A percentile compares a stretch with the other conserved stretches of the same genome.
Conservation (phyloP, 2,797 vertebrate genomes). For the Setipinna tenuifilis region DNA sequence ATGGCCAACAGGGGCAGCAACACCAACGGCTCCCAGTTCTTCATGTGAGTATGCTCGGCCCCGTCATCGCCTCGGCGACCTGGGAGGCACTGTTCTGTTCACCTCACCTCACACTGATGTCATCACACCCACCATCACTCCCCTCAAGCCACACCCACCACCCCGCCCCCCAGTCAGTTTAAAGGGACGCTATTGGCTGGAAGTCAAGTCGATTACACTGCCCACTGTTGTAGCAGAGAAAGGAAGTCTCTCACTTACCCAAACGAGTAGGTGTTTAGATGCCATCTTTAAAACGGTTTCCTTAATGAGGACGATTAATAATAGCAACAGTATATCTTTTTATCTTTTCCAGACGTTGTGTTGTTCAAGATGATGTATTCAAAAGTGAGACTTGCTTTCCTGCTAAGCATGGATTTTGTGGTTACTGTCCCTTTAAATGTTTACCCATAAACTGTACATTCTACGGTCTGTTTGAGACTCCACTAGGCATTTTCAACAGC, state of each 20-base stretch:
- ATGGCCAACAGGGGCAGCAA: constrained; percentile 99
- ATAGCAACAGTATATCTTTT: too few relatives aligned
- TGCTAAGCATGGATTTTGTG: not conserved
- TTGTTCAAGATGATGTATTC: not conserved
- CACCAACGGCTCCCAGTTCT: constrained; percentile 99
- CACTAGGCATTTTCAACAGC: not conserved
- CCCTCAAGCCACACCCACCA: constrained; percentile 1
- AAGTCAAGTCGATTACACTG: not conserved
- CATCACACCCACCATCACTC: constrained; percentile 41
- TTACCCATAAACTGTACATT: not conserved
- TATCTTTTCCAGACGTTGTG: not conserved
- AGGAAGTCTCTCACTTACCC: not conserved
- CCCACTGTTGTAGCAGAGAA: constrained; percentile 8
- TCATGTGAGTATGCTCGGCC: constrained; percentile 88
- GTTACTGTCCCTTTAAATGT: constrained; percentile 19
- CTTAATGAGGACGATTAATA: not conserved
- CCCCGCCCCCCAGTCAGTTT: not conserved
- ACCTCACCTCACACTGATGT: constrained; percentile 72
- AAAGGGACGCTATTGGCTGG: constrained; percentile 15
- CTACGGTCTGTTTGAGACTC: not conserved
- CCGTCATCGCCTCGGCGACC: constrained; percentile 9
- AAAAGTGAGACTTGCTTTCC: constrained; percentile 26
- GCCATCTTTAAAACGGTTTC: not conserved
- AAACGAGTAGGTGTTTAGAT: not conserved
- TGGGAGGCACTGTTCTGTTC: constrained; percentile 76